Conservation (phyloP, 2,797 vertebrate genomes). For the Melanotaenia nigrans region DNA sequence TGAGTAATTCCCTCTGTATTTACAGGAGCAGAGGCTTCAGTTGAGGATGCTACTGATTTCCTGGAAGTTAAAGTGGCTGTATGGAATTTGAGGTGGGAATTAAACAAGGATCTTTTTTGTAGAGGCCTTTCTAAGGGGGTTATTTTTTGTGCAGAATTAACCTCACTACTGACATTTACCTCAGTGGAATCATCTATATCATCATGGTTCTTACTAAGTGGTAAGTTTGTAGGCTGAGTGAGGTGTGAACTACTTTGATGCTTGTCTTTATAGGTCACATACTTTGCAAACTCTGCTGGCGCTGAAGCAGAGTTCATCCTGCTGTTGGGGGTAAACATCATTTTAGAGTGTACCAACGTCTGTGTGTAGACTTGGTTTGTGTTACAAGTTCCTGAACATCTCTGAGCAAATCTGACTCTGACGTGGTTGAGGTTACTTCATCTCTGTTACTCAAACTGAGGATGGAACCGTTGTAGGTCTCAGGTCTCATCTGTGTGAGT, state of each 20-base stretch:
- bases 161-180: background rate
- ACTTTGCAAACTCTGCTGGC: slow-evolving; percentile 8
- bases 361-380: slow-evolving; percentile 24
- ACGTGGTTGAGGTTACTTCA: slow-evolving; percentile 11
- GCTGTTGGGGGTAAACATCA: slow-evolving; percentile 25
- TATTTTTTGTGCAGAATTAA: slow-evolving; percentile 18
- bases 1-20: slow-evolving; percentile 14
- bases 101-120: slow-evolving; percentile 25
- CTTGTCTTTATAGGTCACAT: slow-evolving; percentile 37
- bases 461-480: slow-evolving; percentile 20
- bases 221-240: slow-evolving; percentile 9
- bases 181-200: slow-evolving; percentile 8
- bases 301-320: slow-evolving; percentile 28
- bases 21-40: slow-evolving; percentile 28
- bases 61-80: slow-evolving; percentile 1
- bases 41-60: slow-evolving; percentile 23
- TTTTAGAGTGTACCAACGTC: slow-evolving; percentile 11
- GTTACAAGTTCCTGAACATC: slow-evolving; percentile 30
- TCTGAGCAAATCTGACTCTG: slow-evolving; percentile 32
- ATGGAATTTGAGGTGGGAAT: slow-evolving; percentile 6
- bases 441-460: slow-evolving; percentile 6
- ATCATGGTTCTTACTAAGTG: slow-evolving; percentile 16
- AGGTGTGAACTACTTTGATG: slow-evolving; percentile 19
- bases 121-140: slow-evolving; percentile 29
- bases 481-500: slow-evolving; percentile 11